A percentile compares a stretch with the other conserved stretches of the same genome.
phyloP scores from a whole-genome alignment of 2,888 invertebrate species.

The Sussaba pulchella region DNA sequence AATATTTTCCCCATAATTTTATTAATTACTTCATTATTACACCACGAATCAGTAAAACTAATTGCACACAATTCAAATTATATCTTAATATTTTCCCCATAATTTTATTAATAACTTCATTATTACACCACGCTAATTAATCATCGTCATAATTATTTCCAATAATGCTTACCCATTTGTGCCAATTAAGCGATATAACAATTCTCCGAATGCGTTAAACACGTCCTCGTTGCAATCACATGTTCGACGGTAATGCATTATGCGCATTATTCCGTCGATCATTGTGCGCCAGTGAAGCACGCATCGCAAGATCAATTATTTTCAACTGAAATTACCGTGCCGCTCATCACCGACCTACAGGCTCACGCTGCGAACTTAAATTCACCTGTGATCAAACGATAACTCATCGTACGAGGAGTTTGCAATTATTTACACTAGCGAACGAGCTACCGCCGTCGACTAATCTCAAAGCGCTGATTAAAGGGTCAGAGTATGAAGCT shows the following conservation, averaged over 20 bases:
- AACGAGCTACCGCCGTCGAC: conserved; percentile 48
- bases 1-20: background rate
- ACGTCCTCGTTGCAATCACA: background rate
- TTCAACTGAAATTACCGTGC: background rate
- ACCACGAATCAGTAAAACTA: background rate
- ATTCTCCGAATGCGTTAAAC: background rate
- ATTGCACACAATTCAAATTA: background rate
- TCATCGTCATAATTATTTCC: background rate
- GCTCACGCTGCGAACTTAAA: conserved; percentile 11
- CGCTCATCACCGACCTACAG: conserved; percentile 12
- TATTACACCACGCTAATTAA: background rate
- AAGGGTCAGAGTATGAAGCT: conserved; percentile 47
- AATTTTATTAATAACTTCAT: background rate
- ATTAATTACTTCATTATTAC: background rate
- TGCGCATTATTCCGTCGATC: background rate
- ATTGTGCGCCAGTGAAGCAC: background rate
- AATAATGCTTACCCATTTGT: background rate
- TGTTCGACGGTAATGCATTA: background rate
- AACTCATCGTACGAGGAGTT: conserved; percentile 44
- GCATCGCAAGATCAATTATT: conserved; percentile 9
- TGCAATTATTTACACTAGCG: conserved; percentile 57
- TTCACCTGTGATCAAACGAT: conserved; percentile 55
- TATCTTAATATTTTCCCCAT: background rate
- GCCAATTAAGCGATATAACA: background rate
- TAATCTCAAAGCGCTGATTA: conserved; percentile 64